Percentiles rank a stretch among this genome's conserved stretches.
Conservation (phyloP, 2,797 vertebrate species). For the Myripristis murdjan region DNA sequence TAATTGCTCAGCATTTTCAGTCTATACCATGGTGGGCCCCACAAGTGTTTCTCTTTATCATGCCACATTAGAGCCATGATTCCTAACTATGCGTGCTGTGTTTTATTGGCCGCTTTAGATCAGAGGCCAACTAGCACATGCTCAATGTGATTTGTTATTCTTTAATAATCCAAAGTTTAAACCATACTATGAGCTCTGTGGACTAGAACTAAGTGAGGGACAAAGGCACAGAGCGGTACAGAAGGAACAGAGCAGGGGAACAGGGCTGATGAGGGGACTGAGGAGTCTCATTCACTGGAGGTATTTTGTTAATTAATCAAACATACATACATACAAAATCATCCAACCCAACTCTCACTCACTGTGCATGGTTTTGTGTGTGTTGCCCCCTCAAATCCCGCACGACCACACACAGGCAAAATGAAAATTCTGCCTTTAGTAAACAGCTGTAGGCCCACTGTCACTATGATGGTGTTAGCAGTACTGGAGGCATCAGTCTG, state of each 20-base stretch:
- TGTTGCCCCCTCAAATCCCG: neutral
- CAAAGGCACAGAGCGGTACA: slow-evolving; percentile 44
- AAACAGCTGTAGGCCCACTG: neutral
- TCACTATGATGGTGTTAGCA: neutral
- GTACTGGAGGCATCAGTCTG: neutral
- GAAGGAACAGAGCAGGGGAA: slow-evolving; percentile 22
- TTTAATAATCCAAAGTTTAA: slow-evolving; percentile 60
- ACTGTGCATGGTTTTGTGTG: slow-evolving; percentile 22
- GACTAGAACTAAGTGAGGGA: slow-evolving; percentile 61
- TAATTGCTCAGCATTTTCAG: slow-evolving; percentile 38
- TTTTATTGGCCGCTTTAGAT: slow-evolving; percentile 62
- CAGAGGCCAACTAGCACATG: slow-evolving; percentile 55
- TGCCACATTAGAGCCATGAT: slow-evolving; percentile 27
- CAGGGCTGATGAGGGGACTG: slow-evolving; percentile 40
- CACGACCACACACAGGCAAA: slow-evolving; percentile 45
- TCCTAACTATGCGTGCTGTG: slow-evolving; percentile 37
- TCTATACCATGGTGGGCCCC: slow-evolving; percentile 1
- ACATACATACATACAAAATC: slow-evolving; percentile 9
- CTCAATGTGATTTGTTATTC: slow-evolving; percentile 67
- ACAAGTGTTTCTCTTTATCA: slow-evolving; percentile 28
- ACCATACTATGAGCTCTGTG: slow-evolving; percentile 53
- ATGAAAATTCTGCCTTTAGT: slow-evolving; percentile 12
- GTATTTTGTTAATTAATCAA: slow-evolving; percentile 59
- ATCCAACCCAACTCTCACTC: slow-evolving; percentile 25
- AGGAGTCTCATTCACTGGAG: slow-evolving; percentile 31